Base-by-base conservation (phyloP, 2,113 vertebrate species). In the Camelus dromedarius region DNA sequence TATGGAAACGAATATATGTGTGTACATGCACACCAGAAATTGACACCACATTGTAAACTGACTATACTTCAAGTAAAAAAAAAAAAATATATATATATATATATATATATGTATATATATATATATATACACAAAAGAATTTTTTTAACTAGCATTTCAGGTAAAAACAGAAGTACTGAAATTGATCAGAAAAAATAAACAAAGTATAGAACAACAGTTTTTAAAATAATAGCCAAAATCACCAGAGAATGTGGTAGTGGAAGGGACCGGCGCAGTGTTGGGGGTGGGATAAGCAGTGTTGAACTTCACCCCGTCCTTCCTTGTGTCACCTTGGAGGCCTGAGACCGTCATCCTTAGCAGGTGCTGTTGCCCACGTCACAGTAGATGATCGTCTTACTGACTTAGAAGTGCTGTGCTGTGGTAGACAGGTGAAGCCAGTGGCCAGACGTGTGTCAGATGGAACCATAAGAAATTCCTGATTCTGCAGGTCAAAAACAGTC, bases 151-250 rank as follows among this genome's bases (percentile, higher is more conserved):
- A 80, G 42, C 30, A 79, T 91, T 96, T 75, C 66, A 69, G 20
- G 81, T 89, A 24, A 77, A 94, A 93, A 28, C 76, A 18, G 18
- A 87, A 91, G 58, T 64, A 62, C 46, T 42, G 19, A 93, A 79
- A 80, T 26, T 30, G 28, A 89, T 62, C 42, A 73, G 84, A 89
- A 58, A 60, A 64, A 95, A 46, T 42, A 64, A 93, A 38, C 6
- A 32, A 38, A 62, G 42, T 20, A 38, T 42, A 52, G 30, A 48
- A 67, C 70, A 87, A 54, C 48, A 30, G 2, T 48, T 92, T 86
- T n/a, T 12, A 8, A n/a, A 87, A 30, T 48, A 81, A 35, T 38
- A 52, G 9, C 6, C 19, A 11, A 30, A 42, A 52, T 22, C 69
- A 69, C 32, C 76, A 42, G 64, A 56, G 77, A 58, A 13, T 20